Evolutionary conservation across 2,888 invertebrate genomes (phyloP).

Genomic region (Seira musarum): DNA sequence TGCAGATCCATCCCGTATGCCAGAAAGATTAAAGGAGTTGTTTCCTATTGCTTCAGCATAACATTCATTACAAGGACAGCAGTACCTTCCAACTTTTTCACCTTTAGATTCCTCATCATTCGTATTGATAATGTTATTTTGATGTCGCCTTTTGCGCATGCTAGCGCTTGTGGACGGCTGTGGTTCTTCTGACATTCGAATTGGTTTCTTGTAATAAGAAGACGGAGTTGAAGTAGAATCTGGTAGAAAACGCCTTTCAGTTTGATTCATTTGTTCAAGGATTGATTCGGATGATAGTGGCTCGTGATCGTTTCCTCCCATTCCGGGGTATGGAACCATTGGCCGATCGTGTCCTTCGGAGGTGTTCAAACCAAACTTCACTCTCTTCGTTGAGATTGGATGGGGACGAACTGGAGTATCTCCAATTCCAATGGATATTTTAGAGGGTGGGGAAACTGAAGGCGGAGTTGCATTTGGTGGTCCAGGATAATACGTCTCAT

Average conservation of each 20-base stretch:
- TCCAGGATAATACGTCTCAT: conserved; percentile 41
- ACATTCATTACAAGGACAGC: conserved; percentile 67
- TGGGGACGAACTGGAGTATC: conserved; percentile 37
- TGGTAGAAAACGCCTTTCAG: conserved; percentile 67
- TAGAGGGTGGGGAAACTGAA: conserved; percentile 33
- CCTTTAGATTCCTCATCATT: conserved; percentile 53
- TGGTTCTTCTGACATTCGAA: conserved; percentile 33
- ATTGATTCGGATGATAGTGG: conserved; percentile 66
- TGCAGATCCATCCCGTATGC: background rate
- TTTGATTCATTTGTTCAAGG: conserved; percentile 69
- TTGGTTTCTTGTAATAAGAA: background rate
- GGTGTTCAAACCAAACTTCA: conserved; percentile 37
- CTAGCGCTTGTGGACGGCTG: conserved; percentile 28
- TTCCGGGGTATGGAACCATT: conserved; percentile 43
- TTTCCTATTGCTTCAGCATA: conserved; percentile 64
- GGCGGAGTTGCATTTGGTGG: conserved; percentile 33
- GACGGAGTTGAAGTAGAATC: conserved; percentile 55
- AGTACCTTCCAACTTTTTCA: conserved; percentile 59
- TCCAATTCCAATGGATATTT: conserved; percentile 38
- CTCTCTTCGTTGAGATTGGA: conserved; percentile 38
- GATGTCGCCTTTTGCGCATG: conserved; percentile 32
- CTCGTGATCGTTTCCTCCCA: conserved; percentile 29
- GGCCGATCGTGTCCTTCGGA: conserved; percentile 52
- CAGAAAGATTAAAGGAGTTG: background rate
- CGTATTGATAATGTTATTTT: conserved; percentile 32